Evolutionary conservation across 2,113 vertebrate genomes (phyloP).

Genomic region (Noturus placidus): DNA sequence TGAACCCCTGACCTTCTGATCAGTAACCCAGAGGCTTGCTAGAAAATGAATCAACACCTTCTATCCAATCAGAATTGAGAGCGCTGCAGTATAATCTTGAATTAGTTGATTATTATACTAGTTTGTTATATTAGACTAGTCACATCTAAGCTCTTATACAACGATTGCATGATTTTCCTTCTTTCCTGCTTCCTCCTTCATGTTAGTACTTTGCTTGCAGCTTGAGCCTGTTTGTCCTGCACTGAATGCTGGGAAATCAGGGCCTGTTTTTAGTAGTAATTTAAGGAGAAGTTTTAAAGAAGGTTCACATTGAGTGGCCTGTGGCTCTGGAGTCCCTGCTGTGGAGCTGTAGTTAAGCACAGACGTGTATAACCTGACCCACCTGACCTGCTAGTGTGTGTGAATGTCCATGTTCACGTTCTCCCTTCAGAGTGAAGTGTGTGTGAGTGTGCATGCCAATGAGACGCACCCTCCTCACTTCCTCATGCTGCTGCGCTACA

Average conservation of each 20-base stretch:
- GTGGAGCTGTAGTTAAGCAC: not conserved
- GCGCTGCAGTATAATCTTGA: not conserved
- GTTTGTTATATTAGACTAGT: not conserved
- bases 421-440: constrained; percentile 88
- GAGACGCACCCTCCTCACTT: constrained; percentile 74
- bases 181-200: not conserved
- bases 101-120: not conserved
- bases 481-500: constrained; percentile 82
- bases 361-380: constrained; percentile 22
- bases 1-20: not conserved
- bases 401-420: constrained; percentile 50
- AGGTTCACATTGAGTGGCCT: not conserved
- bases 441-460: constrained; percentile 80
- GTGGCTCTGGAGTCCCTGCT: not conserved
- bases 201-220: constrained; percentile 6
- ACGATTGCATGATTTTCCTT: not conserved
- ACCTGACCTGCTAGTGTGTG: constrained; percentile 33
- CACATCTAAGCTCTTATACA: not conserved
- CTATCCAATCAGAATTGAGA: not conserved
- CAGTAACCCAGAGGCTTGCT: not conserved
- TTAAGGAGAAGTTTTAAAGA: not conserved
- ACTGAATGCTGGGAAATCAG: constrained; percentile 4
- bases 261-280: not conserved
- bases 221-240: not conserved
- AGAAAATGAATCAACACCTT: not conserved